Evolutionary conservation across 53 echinoderm and acorn worm species (phyloP), one percentile per base, ranked within the genome.

Genomic region (Echinometra lucunter): DNA sequence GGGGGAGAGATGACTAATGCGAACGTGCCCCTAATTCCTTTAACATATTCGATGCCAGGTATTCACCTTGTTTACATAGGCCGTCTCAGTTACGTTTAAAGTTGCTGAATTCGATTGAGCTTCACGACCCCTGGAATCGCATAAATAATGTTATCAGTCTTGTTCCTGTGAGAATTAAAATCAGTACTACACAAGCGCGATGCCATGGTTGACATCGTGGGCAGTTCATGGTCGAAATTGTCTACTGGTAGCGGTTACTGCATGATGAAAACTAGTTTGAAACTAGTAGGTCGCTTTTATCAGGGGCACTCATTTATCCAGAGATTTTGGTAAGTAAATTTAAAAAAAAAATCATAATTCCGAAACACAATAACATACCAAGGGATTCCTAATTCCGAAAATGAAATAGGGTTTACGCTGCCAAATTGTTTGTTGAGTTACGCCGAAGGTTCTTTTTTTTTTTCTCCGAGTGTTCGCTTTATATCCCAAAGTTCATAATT

Each of bases 21-120:
- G 78, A 78, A 78, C 42, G 42, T 21, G 78, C 78, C 42, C 78
- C 19, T 6, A 40, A 15, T 19, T 42, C 78, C 19, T 38, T 78
- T 23, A 78, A 78, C 78, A 78, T 42, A 78, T 78, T 78, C 78
- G 42, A 78, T 42, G 78, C 78, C 42, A 78, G 42, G 42, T 21
- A 78, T 30, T 18, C 78, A 78, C 28, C 78, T 19, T 78, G 78
- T 78, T 78, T 78, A 78, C 78, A 78, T 78, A 30, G 78, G 78
- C 78, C 42, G 78, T 78, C 38, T 78, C 42, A 78, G 42, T 78
- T 78, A 78, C 78, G 42, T 78, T 40, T 35, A 72, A 42, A 75
- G 5, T 78, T 38, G 23, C 78, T 42, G 38, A 38, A 78, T 78
- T 78, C 38, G 78, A 42, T 78, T 78, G 78, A 38, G 42, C 13